Base-by-base conservation (phyloP, 2,888 invertebrate species). In the Callyntrura sp. region DNA sequence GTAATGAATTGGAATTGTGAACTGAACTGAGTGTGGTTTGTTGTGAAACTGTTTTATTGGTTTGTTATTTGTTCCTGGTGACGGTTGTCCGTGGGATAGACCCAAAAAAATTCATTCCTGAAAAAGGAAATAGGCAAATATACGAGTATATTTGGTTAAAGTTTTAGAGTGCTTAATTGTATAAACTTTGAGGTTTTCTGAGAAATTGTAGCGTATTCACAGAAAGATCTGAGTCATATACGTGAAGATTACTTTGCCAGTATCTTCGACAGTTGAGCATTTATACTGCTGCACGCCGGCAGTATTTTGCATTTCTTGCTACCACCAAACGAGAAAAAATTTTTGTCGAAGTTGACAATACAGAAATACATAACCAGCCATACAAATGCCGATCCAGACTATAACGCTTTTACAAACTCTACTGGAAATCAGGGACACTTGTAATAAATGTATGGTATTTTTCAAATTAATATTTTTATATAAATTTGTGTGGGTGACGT, bases 361-460 rank as follows among this genome's bases (percentile, higher is more conserved):
- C 70, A 25, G 20, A 84, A 84, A 84, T 43, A 35, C 35, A 62
- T 55, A 70, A 73, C 70, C 70, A 86, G 73, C 62, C 68, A 87
- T n/a, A 78, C 84, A 83, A 88, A 88, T 88, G 88, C 88, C 88
- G 88, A 88, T 88, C 88, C 88, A 88, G 68, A 88, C 88, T n/a
- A 48, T 88, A 28, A 84, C 88, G 62, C 78, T 88, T 48, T 78
- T 88, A 76, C 88, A 88, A 78, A 84, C 88, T 62, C 25, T 88
- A 60, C 83, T 84, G 51, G 88, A 88, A 78, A 88, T 88, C 60
- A 76, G 84, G 65, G 88, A 88, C 45, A 83, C 88, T 48, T 88
- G 88, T 78, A 86, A 83, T 68, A 88, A 85, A 88, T 91, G 89
- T 89, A 86, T 57, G 79, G 25, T 14, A 35, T 62, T 84, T 55